Percentiles rank a stretch among this genome's conserved stretches.
Evolutionary conservation across 2,888 invertebrate species (phyloP).

Genomic region (Drosophila testacea): DNA sequence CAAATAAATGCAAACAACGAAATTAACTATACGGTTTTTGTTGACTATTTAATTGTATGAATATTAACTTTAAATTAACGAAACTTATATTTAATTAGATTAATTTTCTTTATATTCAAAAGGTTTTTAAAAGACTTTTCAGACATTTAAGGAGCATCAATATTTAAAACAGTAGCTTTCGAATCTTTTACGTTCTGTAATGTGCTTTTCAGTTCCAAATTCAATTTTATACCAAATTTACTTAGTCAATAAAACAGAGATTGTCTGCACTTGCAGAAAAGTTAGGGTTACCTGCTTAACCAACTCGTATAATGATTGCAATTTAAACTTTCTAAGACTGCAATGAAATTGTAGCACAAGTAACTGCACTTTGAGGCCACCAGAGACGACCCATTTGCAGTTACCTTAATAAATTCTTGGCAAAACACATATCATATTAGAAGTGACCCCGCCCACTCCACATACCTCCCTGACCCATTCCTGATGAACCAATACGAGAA

Average conservation of each 20-base stretch:
- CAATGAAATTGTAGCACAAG: constrained; percentile 24
- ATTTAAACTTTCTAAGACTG: constrained; percentile 18
- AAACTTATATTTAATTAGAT: no score
- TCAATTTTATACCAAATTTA: not conserved
- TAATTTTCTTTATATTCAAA: no score
- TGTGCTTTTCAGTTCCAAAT: no score
- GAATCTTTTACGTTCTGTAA: no score
- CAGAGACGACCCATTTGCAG: constrained; percentile 46
- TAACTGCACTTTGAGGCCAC: constrained; percentile 32
- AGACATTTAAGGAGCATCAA: no score
- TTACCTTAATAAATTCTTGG: constrained; percentile 48
- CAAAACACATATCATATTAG: constrained; percentile 35
- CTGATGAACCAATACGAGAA: constrained; percentile 14
- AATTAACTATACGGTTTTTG: no score
- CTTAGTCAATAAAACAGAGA: not conserved
- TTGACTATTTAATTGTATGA: no score
- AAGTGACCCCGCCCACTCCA: constrained; percentile 11
- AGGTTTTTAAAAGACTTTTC: no score
- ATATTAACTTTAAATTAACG: no score
- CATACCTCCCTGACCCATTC: not conserved
- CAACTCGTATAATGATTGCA: not conserved
- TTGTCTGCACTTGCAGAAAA: not conserved
- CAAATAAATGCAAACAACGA: no score
- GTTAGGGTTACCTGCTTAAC: constrained; percentile 4
- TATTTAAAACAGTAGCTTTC: no score